Evolutionary conservation across 2,888 invertebrate species (phyloP), one percentile per base, ranked within the genome.

Genomic region (Tetheella fluctuosa): DNA sequence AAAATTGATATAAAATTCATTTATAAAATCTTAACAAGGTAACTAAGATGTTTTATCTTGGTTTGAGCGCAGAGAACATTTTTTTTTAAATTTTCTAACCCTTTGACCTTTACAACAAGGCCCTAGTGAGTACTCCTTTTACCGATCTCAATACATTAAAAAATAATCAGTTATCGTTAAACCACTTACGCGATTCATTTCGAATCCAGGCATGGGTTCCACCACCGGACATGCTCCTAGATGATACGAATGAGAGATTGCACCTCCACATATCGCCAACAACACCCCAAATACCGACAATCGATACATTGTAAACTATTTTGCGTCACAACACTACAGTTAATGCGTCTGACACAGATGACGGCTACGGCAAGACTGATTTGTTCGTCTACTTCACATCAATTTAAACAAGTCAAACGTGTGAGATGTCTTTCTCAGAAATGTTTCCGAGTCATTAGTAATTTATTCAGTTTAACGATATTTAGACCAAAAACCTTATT

Each of bases 151-250:
- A 13, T 13, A 3, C 34, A 34, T 13, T 13, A 34, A 34, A 34
- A n/a, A 39, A 37, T 37, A 37, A 48, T 2, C n/a, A n/a, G 20
- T 37, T 42, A 3, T 23, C 52, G 30, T 25, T 20, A 48, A 56
- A 13, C 25, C 30, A 81, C 90, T 91, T 91, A 97, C 97, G 94
- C 92, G 94, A 67, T 94, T 95, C 95, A 97, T 97, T 63, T 96
- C 94, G 80, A 97, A 97, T 59, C 94, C 94, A 0, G 93, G 86
- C 94, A 96, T 94, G 0, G 97, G 96, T 70, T 96, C 96, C 1
- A 97, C 96, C 10, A 94, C 80, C 0, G 97, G 97, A 76, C 97
- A 97, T 15, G 91, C 90, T 17, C 97, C 97, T 68, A 96, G 87
- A 74, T 96, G 96, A 81, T 97, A 96, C 0, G 95, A 94, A 79